These are phyloP conservation scores for Procambarus clarkii DNA, from an alignment of 1,140 invertebrate genomes.

Conservation along the genomic window DNA sequence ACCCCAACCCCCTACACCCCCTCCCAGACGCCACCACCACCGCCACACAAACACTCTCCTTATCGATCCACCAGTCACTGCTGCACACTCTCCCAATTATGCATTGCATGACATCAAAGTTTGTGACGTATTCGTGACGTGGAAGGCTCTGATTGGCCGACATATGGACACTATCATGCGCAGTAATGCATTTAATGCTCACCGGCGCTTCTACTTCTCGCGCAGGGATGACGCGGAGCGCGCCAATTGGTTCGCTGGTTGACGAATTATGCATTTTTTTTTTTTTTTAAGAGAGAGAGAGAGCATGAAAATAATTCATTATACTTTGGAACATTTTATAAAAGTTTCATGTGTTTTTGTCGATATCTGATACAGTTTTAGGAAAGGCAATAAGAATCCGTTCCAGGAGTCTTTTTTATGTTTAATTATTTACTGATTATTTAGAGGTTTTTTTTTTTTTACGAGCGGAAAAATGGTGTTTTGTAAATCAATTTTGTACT, in stretches of 20 bases:
- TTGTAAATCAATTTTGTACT: too few relatives aligned
- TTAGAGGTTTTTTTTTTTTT: too few relatives aligned
- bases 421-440: too few relatives aligned
- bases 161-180: not conserved
- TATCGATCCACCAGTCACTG: not conserved
- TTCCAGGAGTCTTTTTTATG: too few relatives aligned
- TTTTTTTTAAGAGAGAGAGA: not conserved
- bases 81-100: not conserved
- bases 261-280: not conserved
- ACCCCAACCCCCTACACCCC: not conserved
- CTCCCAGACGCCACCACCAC: not conserved
- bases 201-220: not conserved
- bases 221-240: not conserved
- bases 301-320: not conserved
- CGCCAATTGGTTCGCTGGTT: not conserved
- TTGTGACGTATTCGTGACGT: not conserved
- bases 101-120: not conserved
- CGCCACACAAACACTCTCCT: not conserved
- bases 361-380: too few relatives aligned
- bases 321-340: not conserved
- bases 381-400: too few relatives aligned
- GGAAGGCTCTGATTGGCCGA: not conserved
- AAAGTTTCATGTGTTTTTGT: too few relatives aligned
- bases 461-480: too few relatives aligned
- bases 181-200: not conserved